Evolutionary conservation across 1,140 invertebrate species (phyloP), one percentile per base, ranked within the genome.

Genomic region (Plectus sambesii): DNA sequence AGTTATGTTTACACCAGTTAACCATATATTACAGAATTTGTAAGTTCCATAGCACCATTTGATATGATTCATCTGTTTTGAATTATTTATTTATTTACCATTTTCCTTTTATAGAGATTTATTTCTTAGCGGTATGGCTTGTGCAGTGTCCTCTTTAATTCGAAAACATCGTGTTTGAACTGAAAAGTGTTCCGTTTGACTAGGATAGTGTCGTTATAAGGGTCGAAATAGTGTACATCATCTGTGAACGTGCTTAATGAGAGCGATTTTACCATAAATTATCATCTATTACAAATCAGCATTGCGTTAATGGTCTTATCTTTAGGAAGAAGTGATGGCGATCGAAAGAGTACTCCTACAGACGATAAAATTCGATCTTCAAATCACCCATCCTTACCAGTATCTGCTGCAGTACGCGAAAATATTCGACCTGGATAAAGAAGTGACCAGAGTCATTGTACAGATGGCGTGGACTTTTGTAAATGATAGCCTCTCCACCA

Each of bases 391-490:
- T 75, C 92, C 92, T 0, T 96, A 98, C 64, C 80, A 80, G 41
- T 92, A 85, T 69, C 73, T 98, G 38, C 71, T 96, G 2, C 90
- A 87, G 69, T 97, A 90, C 76, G 89, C 87, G 12, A 96, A 96
- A 73, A 83, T 83, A 66, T 74, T 96, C 38, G 92, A 89, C 78
- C 86, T 79, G 79, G 70, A 66, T 27, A 88, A 90, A 70, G 76
- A 76, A 22, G 89, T 92, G 72, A 70, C 93, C 42, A 83, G 92
- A 63, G 90, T 90, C 72, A 87, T 96, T 82, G 87, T 96, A 5
- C 92, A 97, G 73, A 96, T 94, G 88, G 88, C 90, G 2, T 98
- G 92, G 92, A 94, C 88, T 20, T 97, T 97, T 73, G 87, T 96
- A 0, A 97, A 97, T 74, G 92, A 98, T 67, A 88, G 87, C 72